Evolutionary conservation across 2,888 invertebrate genomes (phyloP), one percentile per base, ranked within the genome.

Genomic region (Drosophila neonasuta): DNA sequence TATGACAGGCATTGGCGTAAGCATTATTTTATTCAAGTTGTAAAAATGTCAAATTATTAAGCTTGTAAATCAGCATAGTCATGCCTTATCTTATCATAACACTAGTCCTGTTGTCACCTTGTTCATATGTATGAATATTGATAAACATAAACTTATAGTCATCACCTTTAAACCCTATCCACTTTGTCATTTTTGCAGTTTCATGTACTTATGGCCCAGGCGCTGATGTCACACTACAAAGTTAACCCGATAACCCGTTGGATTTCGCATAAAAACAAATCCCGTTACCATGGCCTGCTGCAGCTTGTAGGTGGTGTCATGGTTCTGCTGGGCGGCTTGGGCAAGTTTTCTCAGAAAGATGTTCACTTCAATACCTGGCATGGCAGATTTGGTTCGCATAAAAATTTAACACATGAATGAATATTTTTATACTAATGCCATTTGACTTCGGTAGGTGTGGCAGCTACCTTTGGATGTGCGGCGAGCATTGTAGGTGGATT

Each of bases 191-290:
- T 50, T 57, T 69, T 30, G 20, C 57, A 90, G 90, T 90, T 88
- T 48, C 90, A 90, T 66, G 83, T 90, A 30, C 75, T 90, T 8
- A 83, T 86, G 32, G 90, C 90, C 3, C 86, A 90, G 68, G 90
- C 90, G 11, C 71, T 90, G 48, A 90, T 90, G 89, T 89, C 90
- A 13, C 90, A 90, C 69, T 90, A 90, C 58, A 87, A 87, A n/a
- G 67, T 88, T 7, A 90, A 90, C 68, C 84, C 85, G 2, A 41
- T 90, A 42, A 89, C 90, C 8, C 86, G 77, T 24, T 77, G 84
- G 68, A 72, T 90, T 10, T 88, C 90, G 0, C 84, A 90, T 61
- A 89, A 86, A 68, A 90, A 86, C 66, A 90, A 89, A 60, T 88
- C 89, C 0, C 84, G 88, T 24, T 80, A 87, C 20, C 90, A 90